These are phyloP conservation scores for Odocoileus hemionus DNA, from an alignment of 2,113 vertebrate species.

Conservation along the genomic window DNA sequence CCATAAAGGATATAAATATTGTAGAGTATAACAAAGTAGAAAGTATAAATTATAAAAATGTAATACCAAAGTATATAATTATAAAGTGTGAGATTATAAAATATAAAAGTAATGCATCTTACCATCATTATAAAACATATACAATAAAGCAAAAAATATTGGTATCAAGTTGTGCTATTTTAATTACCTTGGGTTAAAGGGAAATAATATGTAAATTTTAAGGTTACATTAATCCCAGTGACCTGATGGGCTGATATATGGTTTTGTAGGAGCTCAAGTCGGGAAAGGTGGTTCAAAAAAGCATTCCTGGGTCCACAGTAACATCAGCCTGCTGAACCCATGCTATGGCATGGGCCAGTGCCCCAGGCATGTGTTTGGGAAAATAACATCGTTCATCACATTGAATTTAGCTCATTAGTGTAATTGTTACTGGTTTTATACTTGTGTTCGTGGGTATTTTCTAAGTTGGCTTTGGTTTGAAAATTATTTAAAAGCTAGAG, in stretches of 20 bases:
- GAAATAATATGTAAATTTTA: not conserved
- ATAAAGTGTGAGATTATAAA: not conserved
- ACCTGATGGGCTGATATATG: not conserved
- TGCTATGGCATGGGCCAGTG: not conserved
- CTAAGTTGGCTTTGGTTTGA: not conserved
- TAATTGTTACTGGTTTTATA: conserved; percentile 8
- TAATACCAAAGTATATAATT: not conserved
- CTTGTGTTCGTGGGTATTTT: not conserved
- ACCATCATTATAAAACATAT: not conserved
- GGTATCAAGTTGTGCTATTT: not conserved
- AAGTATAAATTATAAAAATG: not conserved
- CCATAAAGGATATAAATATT: not conserved
- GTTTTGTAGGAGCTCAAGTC: not conserved
- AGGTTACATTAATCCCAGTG: not conserved
- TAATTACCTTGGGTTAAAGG: not conserved
- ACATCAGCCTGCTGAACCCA: not conserved
- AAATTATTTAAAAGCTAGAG: not conserved
- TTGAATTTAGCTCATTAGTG: not conserved
- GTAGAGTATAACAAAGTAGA: not conserved
- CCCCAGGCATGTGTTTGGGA: not conserved
- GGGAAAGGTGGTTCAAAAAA: not conserved
- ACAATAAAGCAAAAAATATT: not conserved
- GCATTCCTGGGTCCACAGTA: not conserved
- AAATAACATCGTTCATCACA: not conserved
- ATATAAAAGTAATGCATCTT: not conserved